Base-by-base conservation (phyloP, 1,140 invertebrate genomes). In the Ladona fulva region DNA sequence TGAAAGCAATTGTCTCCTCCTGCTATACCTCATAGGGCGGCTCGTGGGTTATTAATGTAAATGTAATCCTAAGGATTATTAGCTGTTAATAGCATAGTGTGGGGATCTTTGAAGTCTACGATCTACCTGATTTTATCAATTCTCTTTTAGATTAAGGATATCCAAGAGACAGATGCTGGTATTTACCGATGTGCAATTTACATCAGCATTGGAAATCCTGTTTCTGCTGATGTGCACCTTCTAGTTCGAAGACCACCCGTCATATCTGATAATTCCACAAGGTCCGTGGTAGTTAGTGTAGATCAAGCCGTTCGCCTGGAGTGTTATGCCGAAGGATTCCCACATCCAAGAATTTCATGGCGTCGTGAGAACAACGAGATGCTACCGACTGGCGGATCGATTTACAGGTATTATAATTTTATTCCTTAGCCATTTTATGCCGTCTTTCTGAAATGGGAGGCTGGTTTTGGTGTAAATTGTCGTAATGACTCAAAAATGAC, bases 111-210 rank as follows among this genome's bases (percentile, higher is more conserved):
- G 29, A 37, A 37, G 29, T 37, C 29, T 37, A 37, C n/a, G n/a
- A 37, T 5, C 29, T 37, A 5, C n/a, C 44, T 24, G 16, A 74
- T 78, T 77, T 78, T 74, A 77, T 77, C 79, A 78, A 84, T 82
- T 77, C 82, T 80, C 10, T 83, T 86, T 77, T 83, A 94, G 90
- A 93, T 97, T n/a, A 96, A 95, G 85, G 95, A 97, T 82, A 95
- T 97, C 76, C 95, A 97, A 88, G 95, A 97, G 85, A 96, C 94
- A 0, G 95, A 97, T 84, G 94, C 94, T 0, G 95, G 94, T 25
- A 90, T 88, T 80, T 97, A 97, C 83, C 90, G 92, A 77, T 97
- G 96, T 81, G 92, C 96, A 85, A 91, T 97, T 25, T 84, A 95
- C 8, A 92, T 95, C 77, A 91, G 92, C 0, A 83, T 93, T 0